phyloP scores from a whole-genome alignment of 2,888 invertebrate genomes.

The Tribolium freemani region DNA sequence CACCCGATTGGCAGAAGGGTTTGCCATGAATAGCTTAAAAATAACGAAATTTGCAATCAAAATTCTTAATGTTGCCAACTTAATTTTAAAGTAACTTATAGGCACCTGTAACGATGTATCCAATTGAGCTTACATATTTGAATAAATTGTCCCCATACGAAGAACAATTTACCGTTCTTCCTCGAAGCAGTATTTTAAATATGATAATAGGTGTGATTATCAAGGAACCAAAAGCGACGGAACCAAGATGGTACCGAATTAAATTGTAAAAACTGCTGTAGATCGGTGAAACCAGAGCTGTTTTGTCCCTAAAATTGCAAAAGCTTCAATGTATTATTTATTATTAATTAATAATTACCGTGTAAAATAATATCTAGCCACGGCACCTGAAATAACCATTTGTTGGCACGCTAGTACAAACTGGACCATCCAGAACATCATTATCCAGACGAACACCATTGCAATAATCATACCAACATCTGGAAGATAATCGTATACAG shows the following conservation, averaged over 20 bases:
- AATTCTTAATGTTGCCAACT: neutral
- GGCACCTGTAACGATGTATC: neutral
- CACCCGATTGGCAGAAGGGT: slow-evolving; percentile 43
- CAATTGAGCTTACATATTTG: neutral
- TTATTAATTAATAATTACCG: neutral
- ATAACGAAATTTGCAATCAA: neutral
- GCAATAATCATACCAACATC: neutral
- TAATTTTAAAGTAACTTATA: neutral
- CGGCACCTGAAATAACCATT: slow-evolving; percentile 25
- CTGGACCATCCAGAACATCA: slow-evolving; percentile 6
- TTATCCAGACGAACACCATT: neutral
- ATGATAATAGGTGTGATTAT: slow-evolving; percentile 42
- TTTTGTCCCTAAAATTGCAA: slow-evolving; percentile 40
- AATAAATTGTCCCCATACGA: neutral
- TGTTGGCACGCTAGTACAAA: slow-evolving; percentile 20
- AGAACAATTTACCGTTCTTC: neutral
- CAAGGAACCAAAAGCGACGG: slow-evolving; percentile 47
- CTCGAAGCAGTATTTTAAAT: neutral
- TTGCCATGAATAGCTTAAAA: slow-evolving; percentile 32
- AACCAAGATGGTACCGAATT: slow-evolving; percentile 11
- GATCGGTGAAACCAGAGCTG: slow-evolving; percentile 42
- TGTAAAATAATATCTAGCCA: slow-evolving; percentile 9
- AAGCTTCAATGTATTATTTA: too few species aligned
- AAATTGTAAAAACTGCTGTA: slow-evolving; percentile 43
- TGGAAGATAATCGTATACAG: neutral